phyloP scores from a whole-genome alignment of 2,888 invertebrate genomes.

The Pelosia muscerda region DNA sequence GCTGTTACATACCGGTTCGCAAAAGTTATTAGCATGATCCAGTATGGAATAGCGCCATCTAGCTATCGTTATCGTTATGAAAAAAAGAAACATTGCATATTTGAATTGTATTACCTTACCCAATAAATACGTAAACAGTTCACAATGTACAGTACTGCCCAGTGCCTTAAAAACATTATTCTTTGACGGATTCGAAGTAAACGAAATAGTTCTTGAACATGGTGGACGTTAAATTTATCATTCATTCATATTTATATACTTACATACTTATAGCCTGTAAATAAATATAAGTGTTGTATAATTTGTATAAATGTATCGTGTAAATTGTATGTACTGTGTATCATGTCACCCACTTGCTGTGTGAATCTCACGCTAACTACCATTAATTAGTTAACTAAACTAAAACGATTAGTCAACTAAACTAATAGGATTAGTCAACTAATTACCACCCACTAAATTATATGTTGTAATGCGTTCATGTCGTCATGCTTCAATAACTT shows the following conservation, averaged over 20 bases:
- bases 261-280: slow-evolving; percentile 12
- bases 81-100: too few species aligned
- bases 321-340: slow-evolving; percentile 40
- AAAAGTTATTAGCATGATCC: too few species aligned
- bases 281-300: slow-evolving; percentile 24
- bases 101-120: too few species aligned
- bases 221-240: neutral
- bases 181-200: neutral
- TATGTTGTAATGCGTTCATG: slow-evolving; percentile 29
- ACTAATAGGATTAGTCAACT: slow-evolving; percentile 14
- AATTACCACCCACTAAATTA: slow-evolving; percentile 35
- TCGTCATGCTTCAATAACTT: slow-evolving; percentile 34
- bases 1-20: too few species aligned
- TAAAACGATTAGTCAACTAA: slow-evolving; percentile 7
- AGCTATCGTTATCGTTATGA: too few species aligned
- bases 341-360: slow-evolving; percentile 55
- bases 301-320: slow-evolving; percentile 26
- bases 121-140: neutral
- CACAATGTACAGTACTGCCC: neutral
- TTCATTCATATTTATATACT: neutral
- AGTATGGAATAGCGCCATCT: too few species aligned
- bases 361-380: slow-evolving; percentile 62
- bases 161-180: neutral
- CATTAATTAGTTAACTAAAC: slow-evolving; percentile 22
- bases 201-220: neutral